These are phyloP conservation scores for Hydractinia echinata DNA, from an alignment of 30 jellyfish, hydroid and myxozoan genomes.

Conservation along the genomic window DNA sequence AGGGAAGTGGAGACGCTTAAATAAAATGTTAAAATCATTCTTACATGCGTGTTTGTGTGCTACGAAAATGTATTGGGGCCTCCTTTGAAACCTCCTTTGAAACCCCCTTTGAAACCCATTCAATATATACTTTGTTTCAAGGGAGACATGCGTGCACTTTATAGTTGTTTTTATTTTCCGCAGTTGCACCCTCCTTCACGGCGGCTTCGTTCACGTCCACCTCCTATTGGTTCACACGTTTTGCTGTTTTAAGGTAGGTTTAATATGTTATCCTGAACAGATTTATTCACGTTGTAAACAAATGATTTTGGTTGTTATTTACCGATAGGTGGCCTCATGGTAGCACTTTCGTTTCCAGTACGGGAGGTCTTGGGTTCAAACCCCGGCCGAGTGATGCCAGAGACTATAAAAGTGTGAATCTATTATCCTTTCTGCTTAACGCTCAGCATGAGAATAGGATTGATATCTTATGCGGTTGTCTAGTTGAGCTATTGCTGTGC, in stretches of 20 bases:
- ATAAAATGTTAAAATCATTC: background rate
- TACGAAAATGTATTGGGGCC: background rate
- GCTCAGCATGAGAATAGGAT: too few species aligned
- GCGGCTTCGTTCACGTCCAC: background rate
- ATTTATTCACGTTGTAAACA: background rate
- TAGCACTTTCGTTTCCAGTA: too few species aligned
- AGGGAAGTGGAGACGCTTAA: background rate
- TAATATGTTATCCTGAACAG: background rate
- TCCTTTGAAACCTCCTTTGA: too few species aligned
- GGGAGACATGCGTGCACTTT: background rate
- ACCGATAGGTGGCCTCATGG: too few species aligned
- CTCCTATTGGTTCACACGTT: background rate
- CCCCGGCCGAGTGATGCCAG: too few species aligned
- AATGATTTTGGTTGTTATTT: too few species aligned
- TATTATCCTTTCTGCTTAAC: too few species aligned
- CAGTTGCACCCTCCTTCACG: slow-evolving; percentile 1
- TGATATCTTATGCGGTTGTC: too few species aligned
- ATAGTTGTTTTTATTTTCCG: background rate
- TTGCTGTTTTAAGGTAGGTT: background rate
- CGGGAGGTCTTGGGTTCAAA: too few species aligned
- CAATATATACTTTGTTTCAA: background rate
- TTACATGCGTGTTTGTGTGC: background rate
- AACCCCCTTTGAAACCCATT: too few species aligned
- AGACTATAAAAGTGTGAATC: too few species aligned
- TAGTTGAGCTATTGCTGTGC: too few species aligned